Percentiles rank a stretch among this genome's conserved stretches.
phyloP scores from a whole-genome alignment of 2,888 invertebrate genomes.

The Leucophenga maculata region DNA sequence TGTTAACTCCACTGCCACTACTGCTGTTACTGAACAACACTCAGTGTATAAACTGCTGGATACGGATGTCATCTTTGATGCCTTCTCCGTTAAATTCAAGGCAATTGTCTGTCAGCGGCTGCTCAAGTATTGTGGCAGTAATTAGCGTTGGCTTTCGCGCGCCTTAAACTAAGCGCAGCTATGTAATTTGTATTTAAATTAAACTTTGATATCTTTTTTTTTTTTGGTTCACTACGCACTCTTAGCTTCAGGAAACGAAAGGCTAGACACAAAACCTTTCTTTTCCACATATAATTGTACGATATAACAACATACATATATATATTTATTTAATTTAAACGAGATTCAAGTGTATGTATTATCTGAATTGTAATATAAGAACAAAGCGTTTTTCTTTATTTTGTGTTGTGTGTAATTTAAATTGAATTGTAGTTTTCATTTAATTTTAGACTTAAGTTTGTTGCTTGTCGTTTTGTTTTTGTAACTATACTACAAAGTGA shows the following conservation, averaged over 20 bases:
- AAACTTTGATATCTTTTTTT: no score
- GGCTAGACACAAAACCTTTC: neutral
- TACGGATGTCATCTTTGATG: conserved; percentile 71
- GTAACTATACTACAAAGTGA: conserved; percentile 12
- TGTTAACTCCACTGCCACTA: conserved; percentile 28
- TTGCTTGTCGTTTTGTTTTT: conserved; percentile 43
- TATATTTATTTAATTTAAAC: neutral
- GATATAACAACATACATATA: no score
- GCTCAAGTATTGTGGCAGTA: conserved; percentile 64
- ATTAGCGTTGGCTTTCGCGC: conserved; percentile 50
- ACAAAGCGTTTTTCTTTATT: conserved; percentile 1
- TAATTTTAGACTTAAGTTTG: conserved; percentile 24
- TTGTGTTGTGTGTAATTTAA: neutral
- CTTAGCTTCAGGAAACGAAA: no score
- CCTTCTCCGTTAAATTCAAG: conserved; percentile 71
- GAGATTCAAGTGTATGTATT: conserved; percentile 4
- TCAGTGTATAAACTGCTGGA: conserved; percentile 61
- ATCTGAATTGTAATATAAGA: conserved; percentile 5
- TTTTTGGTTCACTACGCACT: no score
- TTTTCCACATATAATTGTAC: neutral
- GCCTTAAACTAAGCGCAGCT: no score
- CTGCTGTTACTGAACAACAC: conserved; percentile 6
- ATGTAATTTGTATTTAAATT: no score
- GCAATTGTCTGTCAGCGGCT: conserved; percentile 71
- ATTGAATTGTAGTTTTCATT: neutral